Conservation (phyloP, 1,140 invertebrate species). For the Neodiprion pinetum region DNA sequence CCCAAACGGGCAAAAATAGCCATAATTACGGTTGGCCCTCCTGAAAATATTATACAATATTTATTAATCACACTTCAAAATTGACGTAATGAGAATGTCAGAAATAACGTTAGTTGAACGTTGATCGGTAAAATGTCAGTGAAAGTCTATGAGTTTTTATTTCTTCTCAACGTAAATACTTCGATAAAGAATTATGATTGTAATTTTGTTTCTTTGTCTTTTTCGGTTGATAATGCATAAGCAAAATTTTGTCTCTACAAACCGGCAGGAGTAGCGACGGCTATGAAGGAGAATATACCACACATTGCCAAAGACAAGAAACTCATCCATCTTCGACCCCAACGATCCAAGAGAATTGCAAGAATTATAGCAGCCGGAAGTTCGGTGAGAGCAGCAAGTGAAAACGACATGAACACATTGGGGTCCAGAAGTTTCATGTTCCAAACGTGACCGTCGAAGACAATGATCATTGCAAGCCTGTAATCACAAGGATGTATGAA, state of each 20-base stretch:
- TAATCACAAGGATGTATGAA: slow-evolving; percentile 8
- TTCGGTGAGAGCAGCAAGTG: slow-evolving; percentile 82
- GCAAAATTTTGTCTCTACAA: slow-evolving; percentile 33
- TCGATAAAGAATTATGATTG: too few species aligned
- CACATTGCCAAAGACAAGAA: slow-evolving; percentile 80
- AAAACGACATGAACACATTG: slow-evolving; percentile 85
- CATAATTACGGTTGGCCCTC: slow-evolving; percentile 71
- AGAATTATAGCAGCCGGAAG: slow-evolving; percentile 84
- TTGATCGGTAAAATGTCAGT: neutral
- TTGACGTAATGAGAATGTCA: too few species aligned
- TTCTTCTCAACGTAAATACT: neutral
- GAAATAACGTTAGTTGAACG: too few species aligned
- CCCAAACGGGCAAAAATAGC: slow-evolving; percentile 83
- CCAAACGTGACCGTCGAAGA: slow-evolving; percentile 87
- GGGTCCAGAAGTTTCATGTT: slow-evolving; percentile 82
- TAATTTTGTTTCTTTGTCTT: neutral
- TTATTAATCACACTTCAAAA: slow-evolving; percentile 16
- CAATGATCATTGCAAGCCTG: slow-evolving; percentile 81
- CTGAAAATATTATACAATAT: slow-evolving; percentile 52
- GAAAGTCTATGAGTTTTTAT: slow-evolving; percentile 12
- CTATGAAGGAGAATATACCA: slow-evolving; percentile 81
- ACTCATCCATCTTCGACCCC: slow-evolving; percentile 85
- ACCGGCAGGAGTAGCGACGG: slow-evolving; percentile 74
- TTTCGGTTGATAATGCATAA: slow-evolving; percentile 7
- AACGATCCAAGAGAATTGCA: slow-evolving; percentile 79